phyloP scores from a whole-genome alignment of 2,888 invertebrate genomes.

The Limnephilus lunatus region DNA sequence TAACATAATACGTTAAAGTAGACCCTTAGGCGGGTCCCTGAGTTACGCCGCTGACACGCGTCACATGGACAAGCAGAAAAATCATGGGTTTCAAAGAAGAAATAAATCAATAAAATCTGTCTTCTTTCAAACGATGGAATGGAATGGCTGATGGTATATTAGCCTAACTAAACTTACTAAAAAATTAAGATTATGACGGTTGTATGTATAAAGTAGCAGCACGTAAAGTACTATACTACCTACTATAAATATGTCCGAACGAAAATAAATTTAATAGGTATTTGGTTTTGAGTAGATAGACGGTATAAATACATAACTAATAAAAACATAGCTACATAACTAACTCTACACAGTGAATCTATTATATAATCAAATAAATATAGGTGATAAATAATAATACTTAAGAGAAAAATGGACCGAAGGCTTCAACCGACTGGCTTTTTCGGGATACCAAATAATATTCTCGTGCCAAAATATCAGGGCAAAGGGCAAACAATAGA shows the following conservation, averaged over 20 bases:
- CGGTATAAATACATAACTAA: too few species aligned
- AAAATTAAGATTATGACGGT: background rate
- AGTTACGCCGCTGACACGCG: background rate
- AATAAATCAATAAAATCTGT: background rate
- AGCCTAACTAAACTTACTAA: too few species aligned
- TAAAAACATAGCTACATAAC: background rate
- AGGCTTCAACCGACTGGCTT: background rate
- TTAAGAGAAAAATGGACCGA: background rate
- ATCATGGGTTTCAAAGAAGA: background rate
- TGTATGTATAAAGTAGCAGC: background rate
- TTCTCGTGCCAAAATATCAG: background rate
- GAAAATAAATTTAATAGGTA: background rate
- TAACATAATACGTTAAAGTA: background rate
- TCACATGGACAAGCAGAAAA: background rate
- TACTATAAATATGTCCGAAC: background rate
- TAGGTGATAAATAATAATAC: background rate
- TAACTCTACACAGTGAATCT: background rate
- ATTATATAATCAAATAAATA: background rate
- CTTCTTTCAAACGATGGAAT: background rate
- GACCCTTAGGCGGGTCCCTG: background rate
- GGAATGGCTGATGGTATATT: background rate
- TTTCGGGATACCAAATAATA: background rate
- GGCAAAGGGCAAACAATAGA: background rate
- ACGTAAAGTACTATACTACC: background rate
- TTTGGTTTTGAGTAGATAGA: too few species aligned